Percentiles rank a stretch among this genome's conserved stretches.
Evolutionary conservation across 2,113 vertebrate genomes (phyloP).

Genomic region (Gymnocephalus cernua): DNA sequence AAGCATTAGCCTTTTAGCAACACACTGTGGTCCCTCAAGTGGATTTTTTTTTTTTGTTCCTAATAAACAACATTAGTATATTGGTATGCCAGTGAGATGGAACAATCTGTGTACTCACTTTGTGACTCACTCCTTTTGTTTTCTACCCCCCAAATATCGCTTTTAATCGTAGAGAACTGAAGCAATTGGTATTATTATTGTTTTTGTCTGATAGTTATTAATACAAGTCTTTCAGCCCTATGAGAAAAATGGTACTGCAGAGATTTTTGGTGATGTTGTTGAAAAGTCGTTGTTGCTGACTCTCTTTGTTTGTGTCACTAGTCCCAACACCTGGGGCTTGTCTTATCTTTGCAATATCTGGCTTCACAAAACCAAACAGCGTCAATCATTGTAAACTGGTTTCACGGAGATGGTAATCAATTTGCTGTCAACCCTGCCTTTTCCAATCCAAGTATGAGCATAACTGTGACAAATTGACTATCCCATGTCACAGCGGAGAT

Average conservation of each 20-base stretch:
- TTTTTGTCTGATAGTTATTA: neutral
- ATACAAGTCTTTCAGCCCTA: neutral
- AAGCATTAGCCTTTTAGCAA: neutral
- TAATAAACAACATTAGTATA: constrained; percentile 23
- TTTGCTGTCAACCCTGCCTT: constrained; percentile 17
- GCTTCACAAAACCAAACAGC: constrained; percentile 15
- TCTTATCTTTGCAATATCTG: constrained; percentile 36
- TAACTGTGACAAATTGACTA: constrained; percentile 24
- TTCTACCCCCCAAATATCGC: neutral
- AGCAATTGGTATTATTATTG: neutral
- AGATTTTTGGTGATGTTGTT: neutral
- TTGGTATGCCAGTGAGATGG: neutral
- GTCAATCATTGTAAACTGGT: constrained; percentile 11
- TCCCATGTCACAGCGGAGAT: neutral
- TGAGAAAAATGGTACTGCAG: neutral
- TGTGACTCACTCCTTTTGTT: neutral
- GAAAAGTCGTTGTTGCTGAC: neutral
- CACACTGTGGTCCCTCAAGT: neutral
- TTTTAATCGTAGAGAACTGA: neutral
- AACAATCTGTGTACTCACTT: neutral
- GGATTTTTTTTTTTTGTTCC: neutral
- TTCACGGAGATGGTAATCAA: constrained; percentile 29
- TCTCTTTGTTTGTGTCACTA: constrained; percentile 8
- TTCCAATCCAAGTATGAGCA: constrained; percentile 7
- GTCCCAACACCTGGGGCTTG: neutral